These are phyloP conservation scores for Theretra japonica DNA, from an alignment of 2,888 invertebrate species.

Conservation along the genomic window DNA sequence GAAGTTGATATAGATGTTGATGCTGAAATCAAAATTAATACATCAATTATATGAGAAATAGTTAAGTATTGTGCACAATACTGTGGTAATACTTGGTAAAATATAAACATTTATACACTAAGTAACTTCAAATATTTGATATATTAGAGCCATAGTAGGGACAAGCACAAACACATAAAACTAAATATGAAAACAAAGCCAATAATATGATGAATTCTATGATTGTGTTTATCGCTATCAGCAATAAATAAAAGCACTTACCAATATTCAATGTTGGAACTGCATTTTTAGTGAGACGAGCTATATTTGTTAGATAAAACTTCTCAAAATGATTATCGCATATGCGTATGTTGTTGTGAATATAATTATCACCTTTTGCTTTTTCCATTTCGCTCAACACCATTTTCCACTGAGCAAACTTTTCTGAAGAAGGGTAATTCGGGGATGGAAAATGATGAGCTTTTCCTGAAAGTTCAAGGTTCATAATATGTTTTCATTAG, in stretches of 20 bases:
- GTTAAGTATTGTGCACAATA: not conserved
- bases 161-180: too few species aligned
- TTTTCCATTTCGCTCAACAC: not conserved
- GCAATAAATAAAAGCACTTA: not conserved
- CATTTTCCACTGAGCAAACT: not conserved
- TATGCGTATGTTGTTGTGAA: not conserved
- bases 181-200: too few species aligned
- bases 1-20: not conserved
- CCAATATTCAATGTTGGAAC: conserved; percentile 7
- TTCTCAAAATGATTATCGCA: not conserved
- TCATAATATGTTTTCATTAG: not conserved
- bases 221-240: too few species aligned
- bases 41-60: not conserved
- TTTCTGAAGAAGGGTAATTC: not conserved
- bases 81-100: not conserved
- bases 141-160: too few species aligned
- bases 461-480: too few species aligned
- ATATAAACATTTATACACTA: too few species aligned
- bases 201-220: too few species aligned
- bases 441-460: not conserved
- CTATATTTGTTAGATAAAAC: not conserved
- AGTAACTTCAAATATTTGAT: too few species aligned
- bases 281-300: conserved; percentile 3
- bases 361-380: not conserved
- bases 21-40: not conserved